Base-by-base conservation (phyloP, 2,113 vertebrate species). In the Propithecus coquereli region DNA sequence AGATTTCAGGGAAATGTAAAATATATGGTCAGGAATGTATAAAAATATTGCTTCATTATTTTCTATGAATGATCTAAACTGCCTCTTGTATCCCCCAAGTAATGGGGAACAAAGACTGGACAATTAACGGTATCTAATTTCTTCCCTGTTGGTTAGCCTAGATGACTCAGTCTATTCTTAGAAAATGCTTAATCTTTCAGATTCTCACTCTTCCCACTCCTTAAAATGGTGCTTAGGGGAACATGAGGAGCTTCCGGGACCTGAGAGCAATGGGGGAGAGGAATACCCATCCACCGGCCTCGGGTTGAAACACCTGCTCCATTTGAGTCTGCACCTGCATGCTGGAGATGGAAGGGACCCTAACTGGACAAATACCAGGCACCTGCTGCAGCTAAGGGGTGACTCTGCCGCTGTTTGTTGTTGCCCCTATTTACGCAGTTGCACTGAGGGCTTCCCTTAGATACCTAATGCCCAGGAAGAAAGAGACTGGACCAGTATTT, bases 271-370 rank as follows among this genome's bases (percentile, higher is more conserved):
- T 59, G 37, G 3, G 13, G 18, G 0, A 47, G 3, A 0, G 47
- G 1, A 20, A 1, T 14, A 34, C 8, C 5, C 18, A 27, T 5
- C 34, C 0, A 4, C 22, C 25, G 18, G 2, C 17, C n/a, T 86
- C 27, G 13, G 12, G 3, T n/a, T 32, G 14, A 80, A 80, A 71
- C 22, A 34, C 8, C 13, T 73, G 5, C 34, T 77, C 81, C 12
- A 43, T 10, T 43, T 57, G 6, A 30, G 2, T 77, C 40, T 83
- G 14, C 18, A 37, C 85, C 54, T 80, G 9, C 16, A 2, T 66
- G 22, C 30, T 37, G 0, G 4, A 2, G 6, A 59, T 16, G 0
- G n/a, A 30, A 71, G 5, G 6, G 34, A 6, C 4, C 1, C 5
- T 22, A 7, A 2, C 18, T 50, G 18, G 40, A 65, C 40, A 71